Base-by-base conservation (phyloP, 2,113 vertebrate species). In the Lycocorax pyrrhopterus region DNA sequence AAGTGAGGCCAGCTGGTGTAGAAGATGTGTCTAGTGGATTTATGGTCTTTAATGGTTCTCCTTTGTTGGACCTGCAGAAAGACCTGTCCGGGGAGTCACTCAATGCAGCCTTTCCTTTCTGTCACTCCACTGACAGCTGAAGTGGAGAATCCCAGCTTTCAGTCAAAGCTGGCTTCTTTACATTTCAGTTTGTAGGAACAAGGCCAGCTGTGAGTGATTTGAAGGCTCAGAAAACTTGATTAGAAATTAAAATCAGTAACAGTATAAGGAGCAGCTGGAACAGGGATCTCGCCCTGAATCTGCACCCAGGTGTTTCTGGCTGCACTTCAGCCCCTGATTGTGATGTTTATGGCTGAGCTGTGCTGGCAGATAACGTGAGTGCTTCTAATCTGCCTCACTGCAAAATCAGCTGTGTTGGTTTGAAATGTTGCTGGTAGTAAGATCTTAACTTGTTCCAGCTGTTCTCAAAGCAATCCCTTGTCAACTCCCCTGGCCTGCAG, bases 371-470 rank as follows among this genome's bases (percentile, higher is more conserved):
- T 72, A 59, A 51, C 0, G 1, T 3, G 32, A 85, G 35, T 56
- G 44, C 52, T 90, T 63, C 82, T 85, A 18, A 68, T 63, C 66
- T 49, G 47, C 74, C 67, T 67, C 51, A 3, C 16, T 94, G 77
- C 77, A 81, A 66, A 75, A 74, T 91, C 84, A 67, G 33, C 74
- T 75, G 64, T 2, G 0, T 35, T 78, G 67, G 37, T 80, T 90
- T 76, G 84, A 62, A 89, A 46, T 67, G 59, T 66, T 84, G 59
- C 81, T 89, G 60, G 64, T 78, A 66, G 69, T 59, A 87, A 84
- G 73, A 78, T 87, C 73, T 78, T 78, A 74, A 91, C 56, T 94
- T 71, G 25, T 78, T 94, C 80, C 84, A 87, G 69, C 81, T 96
- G 81, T 67, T 94, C 3, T 3, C 60, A 81, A 63, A 94, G 87